Base-by-base conservation (phyloP, 2,797 vertebrate species). In the Cynodonichthys magdalenae region DNA sequence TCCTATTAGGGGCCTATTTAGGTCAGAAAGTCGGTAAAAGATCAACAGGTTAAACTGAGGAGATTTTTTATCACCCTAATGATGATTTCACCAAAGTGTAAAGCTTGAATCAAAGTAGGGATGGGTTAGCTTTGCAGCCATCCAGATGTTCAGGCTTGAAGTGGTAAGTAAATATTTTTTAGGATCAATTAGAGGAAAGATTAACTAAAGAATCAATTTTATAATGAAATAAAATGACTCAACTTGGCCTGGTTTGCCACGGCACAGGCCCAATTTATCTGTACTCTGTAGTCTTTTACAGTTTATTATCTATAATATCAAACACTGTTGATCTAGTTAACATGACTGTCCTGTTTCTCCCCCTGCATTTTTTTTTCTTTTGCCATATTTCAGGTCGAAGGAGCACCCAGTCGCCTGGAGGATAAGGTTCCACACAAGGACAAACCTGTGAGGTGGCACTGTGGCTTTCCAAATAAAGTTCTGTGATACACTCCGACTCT, bases 381-480 rank as follows among this genome's bases (percentile, higher is more conserved):
- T 85, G 74, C 77, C 63, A 81, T 61, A 18, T 39, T 78, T 59
- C 85, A 88, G 86, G 77, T 83, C 80, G 75, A 83, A 83, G 82
- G 82, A 85, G 79, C 75, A 71, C 75, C 78, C 80, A 64, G 61
- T 59, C 63, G 47, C 67, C 66, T 81, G 74, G 69, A 82, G 84
- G 80, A 82, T 80, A 80, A 74, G 69, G 77, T 72, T 80, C 82
- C 64, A 67, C 79, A 86, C 75, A 86, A 86, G 81, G 87, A 89
- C 87, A 89, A 85, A 84, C 87, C 85, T 86, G 76, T 87, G 83
- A 88, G 87, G 87, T 89, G 87, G 86, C 89, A 88, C 83, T 84
- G 70, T 92, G 93, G 88, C 93, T 95, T 92, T 93, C 94, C 93
- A 93, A 92, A 92, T 93, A 93, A 94, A 94, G 94, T 95, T 95